These are phyloP conservation scores for Peromyscus maniculatus DNA, from an alignment of 2,113 vertebrate species.

Conservation along the genomic window DNA sequence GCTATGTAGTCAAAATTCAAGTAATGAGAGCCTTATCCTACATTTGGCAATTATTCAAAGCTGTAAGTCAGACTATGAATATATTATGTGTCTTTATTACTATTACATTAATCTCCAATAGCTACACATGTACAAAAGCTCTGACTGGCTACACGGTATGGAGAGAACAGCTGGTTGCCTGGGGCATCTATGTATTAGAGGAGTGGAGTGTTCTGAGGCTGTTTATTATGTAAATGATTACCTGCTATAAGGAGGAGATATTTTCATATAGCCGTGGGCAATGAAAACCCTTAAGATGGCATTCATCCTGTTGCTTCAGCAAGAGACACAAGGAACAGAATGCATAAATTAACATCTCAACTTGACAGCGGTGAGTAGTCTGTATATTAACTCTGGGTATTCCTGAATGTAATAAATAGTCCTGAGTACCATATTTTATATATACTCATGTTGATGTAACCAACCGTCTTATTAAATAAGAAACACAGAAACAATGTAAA, in stretches of 20 bases:
- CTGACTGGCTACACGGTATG: conserved; percentile 8
- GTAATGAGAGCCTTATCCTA: conserved; percentile 48
- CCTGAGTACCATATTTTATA: neutral
- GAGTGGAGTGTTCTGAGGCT: conserved; percentile 64
- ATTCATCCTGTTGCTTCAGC: conserved; percentile 58
- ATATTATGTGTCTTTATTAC: conserved; percentile 58
- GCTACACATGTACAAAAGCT: conserved; percentile 15
- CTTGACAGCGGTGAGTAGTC: conserved; percentile 44
- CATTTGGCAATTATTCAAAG: conserved; percentile 68
- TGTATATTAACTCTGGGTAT: neutral
- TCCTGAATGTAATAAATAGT: neutral
- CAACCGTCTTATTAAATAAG: too few species aligned
- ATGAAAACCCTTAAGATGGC: conserved; percentile 59
- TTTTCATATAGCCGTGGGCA: conserved; percentile 53
- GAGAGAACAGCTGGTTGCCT: conserved; percentile 67
- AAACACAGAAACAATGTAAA: too few species aligned
- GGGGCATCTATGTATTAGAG: conserved; percentile 62
- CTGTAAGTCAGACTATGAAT: conserved; percentile 60
- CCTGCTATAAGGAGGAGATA: conserved; percentile 60
- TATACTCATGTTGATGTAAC: too few species aligned
- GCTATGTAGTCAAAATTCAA: conserved; percentile 43
- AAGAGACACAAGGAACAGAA: conserved; percentile 15
- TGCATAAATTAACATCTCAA: conserved; percentile 63
- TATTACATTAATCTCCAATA: conserved; percentile 36
- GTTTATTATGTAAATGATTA: conserved; percentile 74